Base-by-base conservation (phyloP, 2,888 invertebrate genomes). In the Sphaerophoria rueppellii region DNA sequence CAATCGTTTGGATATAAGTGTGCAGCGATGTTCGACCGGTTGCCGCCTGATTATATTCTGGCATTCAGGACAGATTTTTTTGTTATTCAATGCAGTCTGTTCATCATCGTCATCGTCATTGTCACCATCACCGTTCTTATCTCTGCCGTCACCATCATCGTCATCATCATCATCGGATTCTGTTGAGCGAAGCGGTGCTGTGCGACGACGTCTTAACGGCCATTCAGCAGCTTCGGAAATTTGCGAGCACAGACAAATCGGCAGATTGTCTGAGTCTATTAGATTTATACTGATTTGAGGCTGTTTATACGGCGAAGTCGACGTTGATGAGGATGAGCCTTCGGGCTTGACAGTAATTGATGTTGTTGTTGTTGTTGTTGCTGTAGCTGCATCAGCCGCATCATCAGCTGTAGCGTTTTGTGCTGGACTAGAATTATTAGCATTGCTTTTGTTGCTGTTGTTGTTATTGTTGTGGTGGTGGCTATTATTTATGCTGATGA, bases 221-320 rank as follows among this genome's bases (percentile, higher is more conserved):
- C 54, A 76, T 65, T 76, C 85, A 61, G 72, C 69, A 52, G 80
- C 76, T 81, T 85, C 85, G 34, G 87, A 86, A 40, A 88, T 87
- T 80, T 88, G 87, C 12, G 89, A 87, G 85, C 91, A 91, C 88
- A 90, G 88, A 77, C 91, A 91, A 61, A 90, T 89, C 78, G 89
- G 89, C 54, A 89, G 88, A 82, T 91, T 91, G 76, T 94, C 94
- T 0, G 93, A 93, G 57, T 92, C 92, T 12, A 93, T 93, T 0
- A 94, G 93, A 87, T 91, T 91, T 87, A 92, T 90, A 87, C 90
- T 91, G 72, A 91, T 88, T 72, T 87, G 87, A 48, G 90, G 89
- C 69, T 87, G 79, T 71, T 77, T 58, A 40, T 48, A 73, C 34
- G 81, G 76, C 65, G 85, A 70, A 32, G 57, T 58, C 35, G 86